Evolutionary conservation across 1,140 invertebrate species (phyloP), one percentile per base, ranked within the genome.

Genomic region (Pseudomyrmex dendroicus): DNA sequence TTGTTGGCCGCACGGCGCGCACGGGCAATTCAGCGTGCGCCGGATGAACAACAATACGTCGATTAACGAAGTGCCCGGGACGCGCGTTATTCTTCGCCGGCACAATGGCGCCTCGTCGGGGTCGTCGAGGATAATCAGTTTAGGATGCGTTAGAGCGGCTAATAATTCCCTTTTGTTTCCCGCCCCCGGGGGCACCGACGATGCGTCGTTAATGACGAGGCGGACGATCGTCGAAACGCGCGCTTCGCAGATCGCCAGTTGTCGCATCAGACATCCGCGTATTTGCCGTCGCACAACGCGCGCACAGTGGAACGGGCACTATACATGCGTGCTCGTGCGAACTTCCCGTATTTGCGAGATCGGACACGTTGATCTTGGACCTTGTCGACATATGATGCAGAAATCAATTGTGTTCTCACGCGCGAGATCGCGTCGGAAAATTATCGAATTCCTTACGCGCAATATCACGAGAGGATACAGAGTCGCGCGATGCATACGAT

Each of bases 81-180:
- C 54, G 74, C 66, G 80, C 66, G 80, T 87, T 89, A 89, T 89
- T 89, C 88, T 89, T 89, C 87, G 25, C 59, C 17, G 72, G 73
- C 54, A 89, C 88, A 89, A 89, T 89, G 56, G 82, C 67, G 76
- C 87, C 84, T 89, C 86, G 84, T 88, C 86, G 82, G 68, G 66
- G 57, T 85, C 86, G 84, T 88, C 87, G 80, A 88, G 78, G 50
- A 86, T 90, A 89, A 90, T 89, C 87, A 87, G 82, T 90, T 86
- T 87, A 88, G 89, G 80, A 86, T 87, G 85, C 87, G 88, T 89
- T 90, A 87, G 85, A 86, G 89, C 85, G 73, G 89, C 89, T 89
- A 90, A 90, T 90, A 90, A 90, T 87, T 89, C 85, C 85, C 87
- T 82, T 90, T 90, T 90, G 89, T 90, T 88, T 89, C 70, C 83